Evolutionary conservation across 2,113 vertebrate species (phyloP).

Genomic region (Clinocottus analis): DNA sequence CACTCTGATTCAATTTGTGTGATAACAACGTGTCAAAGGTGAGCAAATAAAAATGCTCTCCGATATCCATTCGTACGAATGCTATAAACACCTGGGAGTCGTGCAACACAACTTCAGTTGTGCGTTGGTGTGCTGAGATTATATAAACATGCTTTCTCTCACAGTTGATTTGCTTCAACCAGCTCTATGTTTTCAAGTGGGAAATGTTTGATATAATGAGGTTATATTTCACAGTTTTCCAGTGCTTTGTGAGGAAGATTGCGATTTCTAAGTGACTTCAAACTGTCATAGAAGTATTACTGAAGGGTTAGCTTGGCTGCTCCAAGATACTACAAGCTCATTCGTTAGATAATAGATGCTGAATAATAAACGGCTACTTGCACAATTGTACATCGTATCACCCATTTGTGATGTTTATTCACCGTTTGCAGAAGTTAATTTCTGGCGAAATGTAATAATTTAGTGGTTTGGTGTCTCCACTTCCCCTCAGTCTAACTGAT

Average conservation of each 20-base stretch:
- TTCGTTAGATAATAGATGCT: constrained; percentile 37
- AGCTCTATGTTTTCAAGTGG: constrained; percentile 32
- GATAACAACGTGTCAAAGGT: constrained; percentile 14
- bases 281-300: constrained; percentile 43
- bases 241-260: constrained; percentile 7
- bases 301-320: constrained; percentile 28
- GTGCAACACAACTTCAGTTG: constrained; percentile 45
- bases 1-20: not conserved
- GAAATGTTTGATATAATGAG: constrained; percentile 59
- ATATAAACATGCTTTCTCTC: constrained; percentile 53
- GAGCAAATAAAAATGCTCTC: not conserved
- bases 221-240: constrained; percentile 43
- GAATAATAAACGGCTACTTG: constrained; percentile 34
- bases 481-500: constrained; percentile 37
- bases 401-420: constrained; percentile 33
- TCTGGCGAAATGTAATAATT: constrained; percentile 38
- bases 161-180: constrained; percentile 47
- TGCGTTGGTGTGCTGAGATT: constrained; percentile 56
- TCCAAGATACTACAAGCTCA: constrained; percentile 22
- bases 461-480: constrained; percentile 10
- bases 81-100: constrained; percentile 36
- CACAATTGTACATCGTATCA: constrained; percentile 12
- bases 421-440: constrained; percentile 37
- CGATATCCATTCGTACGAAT: not conserved
- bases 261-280: constrained; percentile 34